These are phyloP conservation scores for Leptobrachium leishanense DNA, from an alignment of 2,113 vertebrate species.

Conservation along the genomic window DNA sequence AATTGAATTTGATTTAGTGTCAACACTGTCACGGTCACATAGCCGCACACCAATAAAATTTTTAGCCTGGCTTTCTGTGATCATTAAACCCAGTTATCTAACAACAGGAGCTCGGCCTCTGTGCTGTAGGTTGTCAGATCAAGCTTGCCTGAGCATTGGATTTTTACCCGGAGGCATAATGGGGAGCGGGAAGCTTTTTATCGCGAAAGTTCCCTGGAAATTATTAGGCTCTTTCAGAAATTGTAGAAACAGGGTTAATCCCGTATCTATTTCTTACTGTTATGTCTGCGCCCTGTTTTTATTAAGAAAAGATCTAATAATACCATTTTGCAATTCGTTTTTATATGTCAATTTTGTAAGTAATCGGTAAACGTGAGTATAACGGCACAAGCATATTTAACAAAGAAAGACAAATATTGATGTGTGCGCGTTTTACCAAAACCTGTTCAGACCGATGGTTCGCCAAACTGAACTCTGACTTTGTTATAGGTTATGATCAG, in stretches of 20 bases:
- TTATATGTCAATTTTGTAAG: no score
- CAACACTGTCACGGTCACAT: constrained; percentile 63
- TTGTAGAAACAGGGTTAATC: constrained; percentile 20
- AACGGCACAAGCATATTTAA: no score
- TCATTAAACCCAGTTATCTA: constrained; percentile 64
- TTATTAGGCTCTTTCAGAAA: constrained; percentile 40
- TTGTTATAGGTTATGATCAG: no score
- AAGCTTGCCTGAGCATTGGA: constrained; percentile 49
- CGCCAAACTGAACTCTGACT: no score
- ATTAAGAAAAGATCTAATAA: neutral
- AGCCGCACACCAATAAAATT: constrained; percentile 62
- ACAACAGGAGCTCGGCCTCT: constrained; percentile 59
- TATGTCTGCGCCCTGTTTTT: constrained; percentile 9
- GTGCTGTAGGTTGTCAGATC: constrained; percentile 59
- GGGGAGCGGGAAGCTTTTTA: constrained; percentile 43
- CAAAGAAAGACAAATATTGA: no score
- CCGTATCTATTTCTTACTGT: constrained; percentile 26
- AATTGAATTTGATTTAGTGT: constrained; percentile 78
- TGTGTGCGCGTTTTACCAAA: no score
- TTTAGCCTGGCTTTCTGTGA: constrained; percentile 56
- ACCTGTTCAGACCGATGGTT: no score
- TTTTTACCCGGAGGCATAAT: constrained; percentile 50
- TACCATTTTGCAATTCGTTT: no score
- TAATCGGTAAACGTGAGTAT: no score
- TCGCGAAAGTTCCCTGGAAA: constrained; percentile 41